Conservation (phyloP, 2,113 vertebrate species). For the Choloepus hoffmanni region DNA sequence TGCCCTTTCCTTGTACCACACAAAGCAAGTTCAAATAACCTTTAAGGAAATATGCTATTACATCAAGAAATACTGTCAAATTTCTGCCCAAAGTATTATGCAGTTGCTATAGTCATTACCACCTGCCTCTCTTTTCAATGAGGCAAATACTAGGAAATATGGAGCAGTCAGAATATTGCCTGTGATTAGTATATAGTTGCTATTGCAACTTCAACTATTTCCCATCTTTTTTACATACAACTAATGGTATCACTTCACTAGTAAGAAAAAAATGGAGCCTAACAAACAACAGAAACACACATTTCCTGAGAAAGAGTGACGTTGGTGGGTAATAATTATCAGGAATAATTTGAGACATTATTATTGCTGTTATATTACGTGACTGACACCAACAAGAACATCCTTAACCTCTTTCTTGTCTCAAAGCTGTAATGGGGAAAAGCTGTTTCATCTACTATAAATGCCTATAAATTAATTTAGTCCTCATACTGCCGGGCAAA, state of each 20-base stretch:
- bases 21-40: slow-evolving; percentile 44
- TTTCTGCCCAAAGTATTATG: slow-evolving; percentile 30
- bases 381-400: neutral
- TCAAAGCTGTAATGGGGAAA: slow-evolving; percentile 30
- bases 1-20: slow-evolving; percentile 61
- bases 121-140: slow-evolving; percentile 7
- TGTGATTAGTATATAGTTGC: neutral
- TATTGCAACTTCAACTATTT: neutral
- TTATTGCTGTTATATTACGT: slow-evolving; percentile 52
- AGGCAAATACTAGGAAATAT: neutral
- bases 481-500: neutral
- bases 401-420: slow-evolving; percentile 10
- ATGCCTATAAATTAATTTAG: slow-evolving; percentile 51
- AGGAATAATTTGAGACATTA: slow-evolving; percentile 40
- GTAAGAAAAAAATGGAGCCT: neutral
- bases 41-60: slow-evolving; percentile 58
- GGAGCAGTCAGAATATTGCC: neutral
- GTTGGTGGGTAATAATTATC: slow-evolving; percentile 2
- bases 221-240: neutral
- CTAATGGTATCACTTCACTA: neutral
- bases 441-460: slow-evolving; percentile 37
- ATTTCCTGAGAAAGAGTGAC: slow-evolving; percentile 34
- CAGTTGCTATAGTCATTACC: neutral
- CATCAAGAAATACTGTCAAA: slow-evolving; percentile 62
- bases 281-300: slow-evolving; percentile 3